Evolutionary conservation across 2,888 invertebrate genomes (phyloP).

Genomic region (Sphaerophoria taeniata): DNA sequence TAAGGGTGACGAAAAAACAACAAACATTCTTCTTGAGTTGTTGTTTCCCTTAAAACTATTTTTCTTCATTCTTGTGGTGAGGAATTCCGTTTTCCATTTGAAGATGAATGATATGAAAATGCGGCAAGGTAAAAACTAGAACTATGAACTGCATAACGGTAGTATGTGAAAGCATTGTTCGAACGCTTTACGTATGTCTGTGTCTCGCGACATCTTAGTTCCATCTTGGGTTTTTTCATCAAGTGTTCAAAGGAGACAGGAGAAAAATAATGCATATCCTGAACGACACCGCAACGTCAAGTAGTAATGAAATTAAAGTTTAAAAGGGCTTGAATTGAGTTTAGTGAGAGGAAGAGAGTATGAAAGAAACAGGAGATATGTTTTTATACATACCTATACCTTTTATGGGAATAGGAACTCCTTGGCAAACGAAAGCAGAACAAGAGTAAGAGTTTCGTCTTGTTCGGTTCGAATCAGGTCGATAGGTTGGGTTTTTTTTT

Average conservation of each 20-base stretch:
- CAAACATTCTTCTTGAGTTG: constrained; percentile 1
- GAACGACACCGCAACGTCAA: constrained; percentile 32
- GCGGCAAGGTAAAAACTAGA: constrained; percentile 14
- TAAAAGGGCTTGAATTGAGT: constrained; percentile 9
- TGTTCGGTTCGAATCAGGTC: constrained; percentile 42
- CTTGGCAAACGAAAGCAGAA: constrained; percentile 48
- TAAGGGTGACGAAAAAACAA: constrained; percentile 32
- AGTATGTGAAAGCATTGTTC: constrained; percentile 40
- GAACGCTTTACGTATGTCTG: constrained; percentile 29
- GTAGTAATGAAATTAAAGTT: constrained; percentile 65
- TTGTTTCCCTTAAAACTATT: constrained; percentile 27
- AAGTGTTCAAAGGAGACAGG: constrained; percentile 19
- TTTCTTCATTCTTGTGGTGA: constrained; percentile 4
- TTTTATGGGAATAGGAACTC: not conserved
- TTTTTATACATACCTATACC: not conserved
- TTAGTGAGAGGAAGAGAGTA: not conserved
- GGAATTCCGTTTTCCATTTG: constrained; percentile 31
- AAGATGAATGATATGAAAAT: constrained; percentile 29
- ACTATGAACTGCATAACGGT: constrained; percentile 24
- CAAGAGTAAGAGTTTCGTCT: constrained; percentile 13
- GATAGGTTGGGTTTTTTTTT: constrained; percentile 16
- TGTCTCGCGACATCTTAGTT: not conserved
- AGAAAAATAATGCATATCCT: constrained; percentile 48
- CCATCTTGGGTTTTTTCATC: not conserved
- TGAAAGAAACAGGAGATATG: not conserved